Evolutionary conservation across 2,888 invertebrate species (phyloP), one percentile per base, ranked within the genome.

Genomic region (Odontothrips loti): DNA sequence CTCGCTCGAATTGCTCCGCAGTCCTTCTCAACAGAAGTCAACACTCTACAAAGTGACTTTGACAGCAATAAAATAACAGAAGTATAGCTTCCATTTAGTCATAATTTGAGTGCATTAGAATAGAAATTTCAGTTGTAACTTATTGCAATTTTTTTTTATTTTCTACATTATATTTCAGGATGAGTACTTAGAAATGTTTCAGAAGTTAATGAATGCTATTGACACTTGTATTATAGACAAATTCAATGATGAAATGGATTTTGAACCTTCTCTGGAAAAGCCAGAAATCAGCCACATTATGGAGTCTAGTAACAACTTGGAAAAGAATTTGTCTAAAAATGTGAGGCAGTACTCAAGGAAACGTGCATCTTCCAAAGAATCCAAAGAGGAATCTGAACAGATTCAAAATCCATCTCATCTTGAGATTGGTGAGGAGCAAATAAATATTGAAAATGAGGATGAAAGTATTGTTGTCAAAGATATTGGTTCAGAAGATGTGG

Each of bases 1-100:
- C 82, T 85, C 0, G 27, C 68, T 10, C 9, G 12, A 11, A 11
- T 75, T 12, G 68, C 68, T 27, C 23, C 68, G 8, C 27, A n/a
- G 12, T 12, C 68, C 12, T 27, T 75, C 12, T 27, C 23, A 23
- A 23, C 12, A 9, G 23, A 75, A 75, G 68, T 75, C 27, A 9
- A 75, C 9, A 12, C 12, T 12, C 68, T 75, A 4, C 68, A 75
- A 27, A 27, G 23, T 12, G 23, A 75, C 12, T 27, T 75, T 6
- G 23, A 75, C 23, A 1, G 1, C 1, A 8, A 12, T 8, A 27
- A 75, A 75, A 75, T 75, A 27, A 12, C 68, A 27, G 68, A 75
- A 27, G 68, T 75, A 75, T 6, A 27, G 27, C 10, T 27, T 75
- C 12, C 23, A 4, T 75, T 68, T n/a, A 23, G 11, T 23, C 11